These are phyloP conservation scores for Rhagophthalmus giganteus DNA, from an alignment of 2,888 invertebrate genomes.

Conservation along the genomic window DNA sequence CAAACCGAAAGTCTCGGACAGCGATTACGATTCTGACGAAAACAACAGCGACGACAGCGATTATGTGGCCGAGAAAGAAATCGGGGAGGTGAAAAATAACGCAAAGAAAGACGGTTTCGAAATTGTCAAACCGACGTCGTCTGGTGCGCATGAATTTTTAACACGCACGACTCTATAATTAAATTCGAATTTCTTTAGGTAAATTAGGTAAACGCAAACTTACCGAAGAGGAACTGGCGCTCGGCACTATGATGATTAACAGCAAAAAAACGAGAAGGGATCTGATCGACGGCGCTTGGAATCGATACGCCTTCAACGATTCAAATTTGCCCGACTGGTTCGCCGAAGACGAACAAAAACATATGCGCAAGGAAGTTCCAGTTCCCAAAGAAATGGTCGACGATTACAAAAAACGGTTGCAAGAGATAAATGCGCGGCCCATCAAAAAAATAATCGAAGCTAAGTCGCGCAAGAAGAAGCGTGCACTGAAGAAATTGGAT, in stretches of 20 bases:
- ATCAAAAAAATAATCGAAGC: slow-evolving; percentile 99
- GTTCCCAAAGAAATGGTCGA: slow-evolving; percentile 84
- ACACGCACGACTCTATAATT: too few species aligned
- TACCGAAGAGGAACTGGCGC: slow-evolving; percentile 84
- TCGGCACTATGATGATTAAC: slow-evolving; percentile 88
- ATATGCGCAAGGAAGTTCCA: slow-evolving; percentile 80
- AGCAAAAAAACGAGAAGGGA: slow-evolving; percentile 91
- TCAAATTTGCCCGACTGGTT: slow-evolving; percentile 95
- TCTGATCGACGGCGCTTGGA: slow-evolving; percentile 88
- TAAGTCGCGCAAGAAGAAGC: slow-evolving; percentile 94
- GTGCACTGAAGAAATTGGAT: slow-evolving; percentile 81
- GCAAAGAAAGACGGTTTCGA: slow-evolving; percentile 67
- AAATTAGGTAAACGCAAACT: slow-evolving; percentile 69
- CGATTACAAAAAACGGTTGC: slow-evolving; percentile 79
- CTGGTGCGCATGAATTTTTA: too few species aligned
- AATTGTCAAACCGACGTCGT: slow-evolving; percentile 63
- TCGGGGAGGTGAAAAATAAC: slow-evolving; percentile 37
- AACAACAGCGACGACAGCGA: slow-evolving; percentile 49
- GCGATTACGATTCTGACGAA: slow-evolving; percentile 37
- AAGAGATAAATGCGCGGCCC: slow-evolving; percentile 90
- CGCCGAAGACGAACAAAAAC: slow-evolving; percentile 86
- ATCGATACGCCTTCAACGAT: slow-evolving; percentile 91
- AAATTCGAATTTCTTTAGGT: too few species aligned
- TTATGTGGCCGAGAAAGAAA: slow-evolving; percentile 56
- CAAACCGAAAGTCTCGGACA: slow-evolving; percentile 28